Conservation (phyloP, 2,797 vertebrate genomes). For the Sebastolobus alascanus region DNA sequence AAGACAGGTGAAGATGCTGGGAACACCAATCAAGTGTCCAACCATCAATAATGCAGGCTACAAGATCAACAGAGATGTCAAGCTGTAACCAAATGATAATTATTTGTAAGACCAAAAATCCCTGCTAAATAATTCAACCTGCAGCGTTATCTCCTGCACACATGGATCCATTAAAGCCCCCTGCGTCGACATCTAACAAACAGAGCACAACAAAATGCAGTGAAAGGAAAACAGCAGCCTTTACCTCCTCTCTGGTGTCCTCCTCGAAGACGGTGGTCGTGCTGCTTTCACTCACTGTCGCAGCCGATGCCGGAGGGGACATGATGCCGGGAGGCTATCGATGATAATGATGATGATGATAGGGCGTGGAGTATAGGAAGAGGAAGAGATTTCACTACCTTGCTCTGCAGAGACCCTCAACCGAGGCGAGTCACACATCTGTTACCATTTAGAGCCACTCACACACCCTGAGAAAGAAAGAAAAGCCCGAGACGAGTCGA, state of each 20-base stretch:
- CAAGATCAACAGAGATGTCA: not conserved
- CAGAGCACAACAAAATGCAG: not conserved
- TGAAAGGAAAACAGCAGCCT: not conserved
- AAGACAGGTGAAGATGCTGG: constrained; percentile 23
- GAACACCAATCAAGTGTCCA: constrained; percentile 7
- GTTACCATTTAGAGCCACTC: not conserved
- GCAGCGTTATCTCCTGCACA: constrained; percentile 34
- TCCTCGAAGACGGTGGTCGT: constrained; percentile 81
- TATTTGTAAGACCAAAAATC: not conserved
- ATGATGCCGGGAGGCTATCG: constrained; percentile 67
- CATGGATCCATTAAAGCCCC: constrained; percentile 28
- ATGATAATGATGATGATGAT: constrained; percentile 13
- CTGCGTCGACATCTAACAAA: constrained; percentile 34
- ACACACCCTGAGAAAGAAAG: not conserved
- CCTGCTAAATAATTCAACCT: constrained; percentile 9
- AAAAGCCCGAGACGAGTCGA: constrained; percentile 21
- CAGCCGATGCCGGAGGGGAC: constrained; percentile 92
- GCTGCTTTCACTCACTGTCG: constrained; percentile 86
- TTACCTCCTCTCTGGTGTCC: constrained; percentile 85
- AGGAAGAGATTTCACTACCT: constrained; percentile 40
- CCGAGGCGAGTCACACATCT: constrained; percentile 34
- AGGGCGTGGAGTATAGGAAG: constrained; percentile 66
- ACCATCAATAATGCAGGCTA: not conserved
- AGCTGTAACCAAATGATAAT: not conserved
- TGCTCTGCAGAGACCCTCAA: constrained; percentile 43